A percentile compares a stretch with the other conserved stretches of the same genome.
These are phyloP conservation scores for Cabera pusaria DNA, from an alignment of 2,888 invertebrate genomes.

Conservation along the genomic window DNA sequence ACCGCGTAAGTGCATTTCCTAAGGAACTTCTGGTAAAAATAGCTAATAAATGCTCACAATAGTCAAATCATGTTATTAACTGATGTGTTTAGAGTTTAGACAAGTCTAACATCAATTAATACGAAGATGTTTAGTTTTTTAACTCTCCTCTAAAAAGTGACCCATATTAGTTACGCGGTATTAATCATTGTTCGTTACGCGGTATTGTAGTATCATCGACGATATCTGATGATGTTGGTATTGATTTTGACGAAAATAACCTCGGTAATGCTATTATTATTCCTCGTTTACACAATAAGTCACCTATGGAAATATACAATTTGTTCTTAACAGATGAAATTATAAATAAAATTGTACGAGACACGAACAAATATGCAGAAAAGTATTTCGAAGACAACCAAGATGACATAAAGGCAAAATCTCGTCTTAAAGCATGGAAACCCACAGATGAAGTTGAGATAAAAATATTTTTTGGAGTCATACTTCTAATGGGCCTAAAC, in stretches of 20 bases:
- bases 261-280: slow-evolving; percentile 1
- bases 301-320: background rate
- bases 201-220: no score
- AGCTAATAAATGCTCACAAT: no score
- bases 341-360: slow-evolving; percentile 22
- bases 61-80: no score
- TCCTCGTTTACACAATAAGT: background rate
- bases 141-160: no score
- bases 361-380: slow-evolving; percentile 29
- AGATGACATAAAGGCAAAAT: slow-evolving; percentile 18
- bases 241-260: slow-evolving; percentile 7
- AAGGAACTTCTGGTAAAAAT: no score
- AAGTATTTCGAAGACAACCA: slow-evolving; percentile 25
- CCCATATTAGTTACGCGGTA: no score
- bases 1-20: no score
- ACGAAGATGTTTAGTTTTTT: no score
- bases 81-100: no score
- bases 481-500: slow-evolving; percentile 13
- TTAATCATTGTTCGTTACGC: no score
- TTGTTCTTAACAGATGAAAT: slow-evolving; percentile 15
- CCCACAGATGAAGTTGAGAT: slow-evolving; percentile 19
- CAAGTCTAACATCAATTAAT: no score
- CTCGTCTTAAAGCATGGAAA: slow-evolving; percentile 1
- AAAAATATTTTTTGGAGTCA: slow-evolving; percentile 18
- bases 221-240: slow-evolving; percentile 9